A percentile compares a stretch with the other conserved stretches of the same genome.
These are phyloP conservation scores for Sapayoa aenigma DNA, from an alignment of 2,113 vertebrate species.

Conservation along the genomic window DNA sequence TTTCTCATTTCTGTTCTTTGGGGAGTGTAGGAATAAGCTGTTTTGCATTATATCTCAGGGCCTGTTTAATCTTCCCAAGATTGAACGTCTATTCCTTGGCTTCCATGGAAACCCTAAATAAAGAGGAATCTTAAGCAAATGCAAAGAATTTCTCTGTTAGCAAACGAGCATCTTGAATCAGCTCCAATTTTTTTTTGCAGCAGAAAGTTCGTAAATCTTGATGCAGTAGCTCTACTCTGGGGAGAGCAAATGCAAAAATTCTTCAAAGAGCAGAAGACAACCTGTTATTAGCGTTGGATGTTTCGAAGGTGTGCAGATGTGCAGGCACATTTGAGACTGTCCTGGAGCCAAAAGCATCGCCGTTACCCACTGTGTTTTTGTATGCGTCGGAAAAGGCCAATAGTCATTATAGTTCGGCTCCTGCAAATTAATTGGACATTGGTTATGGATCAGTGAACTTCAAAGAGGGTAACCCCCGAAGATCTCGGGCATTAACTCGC, in stretches of 20 bases:
- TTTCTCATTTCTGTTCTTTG: constrained; percentile 13
- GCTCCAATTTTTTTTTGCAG: neutral
- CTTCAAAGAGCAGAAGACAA: neutral
- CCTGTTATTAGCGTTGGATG: fast-evolving
- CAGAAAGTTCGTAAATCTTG: constrained; percentile 25
- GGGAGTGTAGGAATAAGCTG: constrained; percentile 42
- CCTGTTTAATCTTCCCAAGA: constrained; percentile 49
- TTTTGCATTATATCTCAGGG: constrained; percentile 36
- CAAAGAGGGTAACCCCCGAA: constrained; percentile 61
- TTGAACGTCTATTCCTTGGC: constrained; percentile 36
- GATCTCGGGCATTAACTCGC: constrained; percentile 52
- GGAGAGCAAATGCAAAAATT: neutral
- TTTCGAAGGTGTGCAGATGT: constrained; percentile 1
- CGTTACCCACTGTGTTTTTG: constrained; percentile 42
- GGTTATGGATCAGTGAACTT: constrained; percentile 68
- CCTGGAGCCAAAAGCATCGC: neutral
- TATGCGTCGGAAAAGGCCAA: constrained; percentile 51
- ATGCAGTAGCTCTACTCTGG: neutral
- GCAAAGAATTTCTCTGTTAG: constrained; percentile 19
- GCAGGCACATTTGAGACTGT: neutral
- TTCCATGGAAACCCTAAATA: constrained; percentile 55
- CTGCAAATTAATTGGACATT: constrained; percentile 68
- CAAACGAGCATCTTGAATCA: constrained; percentile 30
- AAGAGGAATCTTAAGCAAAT: constrained; percentile 35
- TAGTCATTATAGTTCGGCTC: constrained; percentile 61